A percentile compares a stretch with the other conserved stretches of the same genome.
Conservation (phyloP, 2,888 invertebrate genomes). For the Polyommatus iphigenia region DNA sequence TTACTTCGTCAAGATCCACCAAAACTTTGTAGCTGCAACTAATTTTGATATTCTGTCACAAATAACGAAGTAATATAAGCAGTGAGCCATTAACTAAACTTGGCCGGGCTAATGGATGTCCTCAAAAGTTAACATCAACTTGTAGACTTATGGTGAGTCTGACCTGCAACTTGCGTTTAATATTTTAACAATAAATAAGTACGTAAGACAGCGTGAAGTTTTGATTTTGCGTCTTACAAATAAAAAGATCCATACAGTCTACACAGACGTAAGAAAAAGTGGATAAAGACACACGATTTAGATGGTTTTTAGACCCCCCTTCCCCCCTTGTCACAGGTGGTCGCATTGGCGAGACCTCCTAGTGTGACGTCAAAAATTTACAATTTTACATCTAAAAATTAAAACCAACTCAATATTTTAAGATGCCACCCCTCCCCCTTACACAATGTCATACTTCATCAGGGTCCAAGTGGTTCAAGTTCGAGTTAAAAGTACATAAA, state of each 20-base stretch:
- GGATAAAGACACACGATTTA: too few relatives aligned
- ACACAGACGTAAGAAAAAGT: too few relatives aligned
- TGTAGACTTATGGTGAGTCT: constrained; percentile 10
- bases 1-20: neutral
- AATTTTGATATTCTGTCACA: constrained; percentile 20
- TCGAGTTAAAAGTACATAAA: too few relatives aligned
- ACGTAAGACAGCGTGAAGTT: neutral
- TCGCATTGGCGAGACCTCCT: too few relatives aligned
- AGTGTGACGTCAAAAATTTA: too few relatives aligned
- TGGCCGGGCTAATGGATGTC: constrained; percentile 25
- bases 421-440: too few relatives aligned
- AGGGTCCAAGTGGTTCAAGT: too few relatives aligned
- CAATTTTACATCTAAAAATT: too few relatives aligned
- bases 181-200: constrained; percentile 25
- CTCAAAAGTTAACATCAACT: constrained; percentile 26
- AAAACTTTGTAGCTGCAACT: neutral
- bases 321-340: too few relatives aligned
- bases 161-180: constrained; percentile 23
- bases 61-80: constrained; percentile 24
- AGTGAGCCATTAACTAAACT: constrained; percentile 20
- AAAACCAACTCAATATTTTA: too few relatives aligned
- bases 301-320: too few relatives aligned
- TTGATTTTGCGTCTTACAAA: neutral
- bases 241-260: neutral
- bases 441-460: too few relatives aligned